Base-by-base conservation (phyloP, 2,888 invertebrate species). In the Tenthredo mesomela region DNA sequence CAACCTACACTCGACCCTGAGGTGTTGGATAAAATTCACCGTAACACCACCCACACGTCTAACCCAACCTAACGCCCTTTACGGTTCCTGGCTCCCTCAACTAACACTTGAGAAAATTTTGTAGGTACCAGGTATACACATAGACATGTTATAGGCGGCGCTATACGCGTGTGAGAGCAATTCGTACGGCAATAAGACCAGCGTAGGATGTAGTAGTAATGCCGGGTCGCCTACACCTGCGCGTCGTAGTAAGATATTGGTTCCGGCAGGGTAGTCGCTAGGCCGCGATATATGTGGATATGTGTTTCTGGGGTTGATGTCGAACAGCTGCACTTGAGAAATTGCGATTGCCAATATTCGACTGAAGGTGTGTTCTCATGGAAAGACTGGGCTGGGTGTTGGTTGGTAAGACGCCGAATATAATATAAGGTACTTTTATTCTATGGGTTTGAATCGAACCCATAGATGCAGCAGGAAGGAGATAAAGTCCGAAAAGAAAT, bases 281-380 rank as follows among this genome's bases (percentile, higher is more conserved):
- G 80, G 58, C 43, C 61, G 50, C 29, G 54, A 77, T 50, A 54
- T 37, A 61, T 40, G 80, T 29, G 58, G 80, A 80, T 80, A 61
- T 80, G 80, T 80, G 80, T 80, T 82, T 82, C 82, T 82, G 82
- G 82, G 82, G 54, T 82, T 82, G 82, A 82, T 82, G 82, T 82
- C 67, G 82, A 82, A 82, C 82, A 82, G 82, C 82, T 82, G 82
- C 82, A 82, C 82, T 82, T 82, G 82, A 82, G 82, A 82, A 82
- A 82, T 82, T 82, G 82, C 82, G 82, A 82, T 82, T 67, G 82
- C 82, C 82, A 82, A 82, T 82, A 82, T 82, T 67, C 82, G 82
- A 47, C 29, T 70, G 33, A 47, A 82, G 67, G 82, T 82, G 67
- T 80, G 80, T 80, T 80, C 61, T 61, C 37, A 40, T 18, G 25